These are phyloP conservation scores for Numenius arquata DNA, from an alignment of 2,113 vertebrate species.

Conservation along the genomic window DNA sequence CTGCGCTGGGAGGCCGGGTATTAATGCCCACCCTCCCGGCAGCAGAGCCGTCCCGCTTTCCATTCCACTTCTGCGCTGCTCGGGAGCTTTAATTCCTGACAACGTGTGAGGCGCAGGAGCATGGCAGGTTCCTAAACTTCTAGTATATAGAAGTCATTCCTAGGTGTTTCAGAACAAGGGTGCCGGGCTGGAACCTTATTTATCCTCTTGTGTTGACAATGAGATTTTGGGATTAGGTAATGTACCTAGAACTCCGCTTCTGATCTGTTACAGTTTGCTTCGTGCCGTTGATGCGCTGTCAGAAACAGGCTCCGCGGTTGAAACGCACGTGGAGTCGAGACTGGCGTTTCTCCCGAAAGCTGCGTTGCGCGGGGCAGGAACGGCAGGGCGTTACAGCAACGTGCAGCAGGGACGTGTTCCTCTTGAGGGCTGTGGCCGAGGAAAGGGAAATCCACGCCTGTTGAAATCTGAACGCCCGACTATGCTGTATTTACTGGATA, in stretches of 20 bases:
- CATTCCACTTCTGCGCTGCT: background rate
- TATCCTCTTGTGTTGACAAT: background rate
- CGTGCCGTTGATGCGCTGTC: fast-evolving
- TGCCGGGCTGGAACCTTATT: background rate
- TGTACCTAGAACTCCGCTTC: background rate
- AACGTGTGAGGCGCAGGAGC: fast-evolving
- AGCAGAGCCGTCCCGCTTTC: background rate
- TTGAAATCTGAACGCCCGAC: background rate
- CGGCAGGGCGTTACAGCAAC: fast-evolving
- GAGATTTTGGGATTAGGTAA: background rate
- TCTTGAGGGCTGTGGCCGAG: background rate
- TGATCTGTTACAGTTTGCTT: background rate
- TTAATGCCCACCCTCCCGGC: background rate
- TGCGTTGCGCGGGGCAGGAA: too few species aligned
- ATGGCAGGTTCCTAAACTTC: background rate
- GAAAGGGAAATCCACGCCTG: background rate
- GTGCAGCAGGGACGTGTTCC: background rate
- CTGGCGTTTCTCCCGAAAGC: too few species aligned
- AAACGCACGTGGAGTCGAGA: fast-evolving
- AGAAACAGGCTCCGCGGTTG: background rate
- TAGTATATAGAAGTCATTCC: background rate
- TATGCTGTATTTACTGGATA: too few species aligned
- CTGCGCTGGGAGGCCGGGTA: background rate
- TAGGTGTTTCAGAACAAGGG: background rate
- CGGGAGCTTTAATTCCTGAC: background rate